Conservation (phyloP, 1,140 invertebrate species). For the Eubasilissa regina region DNA sequence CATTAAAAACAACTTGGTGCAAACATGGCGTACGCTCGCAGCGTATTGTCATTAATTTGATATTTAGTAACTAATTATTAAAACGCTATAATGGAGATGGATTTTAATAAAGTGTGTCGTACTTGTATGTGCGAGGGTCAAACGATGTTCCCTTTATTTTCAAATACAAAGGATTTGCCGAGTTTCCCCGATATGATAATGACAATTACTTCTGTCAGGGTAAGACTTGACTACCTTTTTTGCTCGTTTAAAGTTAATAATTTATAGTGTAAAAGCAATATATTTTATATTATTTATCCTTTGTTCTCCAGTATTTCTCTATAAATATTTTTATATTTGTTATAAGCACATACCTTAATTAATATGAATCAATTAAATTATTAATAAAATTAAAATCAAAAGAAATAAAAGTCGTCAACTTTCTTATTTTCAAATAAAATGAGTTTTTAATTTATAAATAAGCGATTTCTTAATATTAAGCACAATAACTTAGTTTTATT, state of each 20-base stretch:
- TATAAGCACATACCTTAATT: neutral
- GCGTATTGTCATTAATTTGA: no score
- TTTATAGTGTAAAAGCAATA: neutral
- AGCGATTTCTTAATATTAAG: neutral
- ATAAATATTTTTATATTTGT: neutral
- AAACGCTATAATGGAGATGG: neutral
- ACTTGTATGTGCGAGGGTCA: conserved; percentile 53
- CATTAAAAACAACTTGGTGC: no score
- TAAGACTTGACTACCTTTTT: neutral
- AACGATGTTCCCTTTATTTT: conserved; percentile 40
- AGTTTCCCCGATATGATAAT: conserved; percentile 44
- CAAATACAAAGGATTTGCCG: conserved; percentile 1
- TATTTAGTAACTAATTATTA: no score
- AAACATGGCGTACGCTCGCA: no score
- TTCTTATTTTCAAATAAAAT: neutral
- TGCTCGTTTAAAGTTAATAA: neutral
- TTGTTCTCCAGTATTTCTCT: neutral
- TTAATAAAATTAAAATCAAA: neutral
- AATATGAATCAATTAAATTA: neutral
- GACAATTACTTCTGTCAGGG: conserved; percentile 49
- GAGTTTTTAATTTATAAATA: no score
- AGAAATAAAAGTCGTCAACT: neutral
- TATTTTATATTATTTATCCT: neutral
- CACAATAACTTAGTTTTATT: neutral
- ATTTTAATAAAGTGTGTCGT: conserved; percentile 51